Evolutionary conservation across 2,888 invertebrate species (phyloP).

Genomic region (Lypha dubia): DNA sequence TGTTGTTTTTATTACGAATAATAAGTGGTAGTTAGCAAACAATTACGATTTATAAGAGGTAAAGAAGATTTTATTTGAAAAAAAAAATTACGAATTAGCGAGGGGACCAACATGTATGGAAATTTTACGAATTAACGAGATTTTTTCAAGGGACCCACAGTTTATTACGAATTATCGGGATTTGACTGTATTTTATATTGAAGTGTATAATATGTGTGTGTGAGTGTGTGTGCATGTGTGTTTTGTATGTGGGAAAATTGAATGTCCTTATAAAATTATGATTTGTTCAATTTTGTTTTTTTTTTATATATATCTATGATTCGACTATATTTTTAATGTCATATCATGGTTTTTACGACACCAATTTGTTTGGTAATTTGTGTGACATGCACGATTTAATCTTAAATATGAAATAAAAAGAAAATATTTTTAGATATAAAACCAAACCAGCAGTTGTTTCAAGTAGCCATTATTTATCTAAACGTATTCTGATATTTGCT

Average conservation of each 20-base stretch:
- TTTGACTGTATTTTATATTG: background rate
- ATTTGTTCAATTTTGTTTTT: constrained; percentile 71
- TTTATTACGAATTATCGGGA: no score
- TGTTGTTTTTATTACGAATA: no score
- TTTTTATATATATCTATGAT: constrained; percentile 48
- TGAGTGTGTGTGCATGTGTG: background rate
- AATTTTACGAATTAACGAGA: no score
- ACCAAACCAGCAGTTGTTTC: constrained; percentile 19
- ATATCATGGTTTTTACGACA: constrained; percentile 76
- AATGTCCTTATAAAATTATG: constrained; percentile 73
- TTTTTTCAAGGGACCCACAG: no score
- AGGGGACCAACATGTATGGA: no score
- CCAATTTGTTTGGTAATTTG: constrained; percentile 77
- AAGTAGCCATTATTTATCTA: constrained; percentile 31
- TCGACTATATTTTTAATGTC: constrained; percentile 27
- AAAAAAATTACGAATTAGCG: no score
- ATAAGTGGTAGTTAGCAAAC: no score
- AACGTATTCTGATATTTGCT: constrained; percentile 19
- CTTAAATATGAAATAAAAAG: constrained; percentile 49
- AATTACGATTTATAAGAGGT: no score
- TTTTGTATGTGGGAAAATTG: constrained; percentile 7
- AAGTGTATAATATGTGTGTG: background rate
- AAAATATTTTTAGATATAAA: background rate
- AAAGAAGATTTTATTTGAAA: no score
- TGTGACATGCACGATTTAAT: constrained; percentile 72